Base-by-base conservation (phyloP, 2,113 vertebrate genomes). In the Epinephelus cyanopodus region DNA sequence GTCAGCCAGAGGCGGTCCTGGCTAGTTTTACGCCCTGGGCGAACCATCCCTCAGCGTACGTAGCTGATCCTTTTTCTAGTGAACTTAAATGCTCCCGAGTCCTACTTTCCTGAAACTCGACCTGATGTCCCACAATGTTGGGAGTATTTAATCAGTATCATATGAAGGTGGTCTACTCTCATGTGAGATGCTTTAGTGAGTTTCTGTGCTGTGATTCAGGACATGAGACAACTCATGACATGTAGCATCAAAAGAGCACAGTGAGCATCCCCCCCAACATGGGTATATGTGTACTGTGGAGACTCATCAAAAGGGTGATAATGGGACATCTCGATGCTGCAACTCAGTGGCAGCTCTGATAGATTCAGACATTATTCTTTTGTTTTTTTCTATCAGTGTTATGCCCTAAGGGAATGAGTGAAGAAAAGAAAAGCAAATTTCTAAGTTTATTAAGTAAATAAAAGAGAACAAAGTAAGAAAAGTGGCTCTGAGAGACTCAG, bases 111-210 rank as follows among this genome's bases (percentile, higher is more conserved):
- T 61, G 42, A 52, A 42, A 33, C 53, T 48, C 39, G 45, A 27
- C 23, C 45, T 39, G 39, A 74, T 61, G 23, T 70, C 47, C 27
- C 17, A 14, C 56, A 50, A 45, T 60, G 50, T 27, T 25, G 48
- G 25, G 33, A 56, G 62, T 67, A 45, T 83, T 71, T 90, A 84
- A 92, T 90, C 17, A 37, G 42, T 78, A 75, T 89, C 86, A 87
- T 82, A 84, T 86, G 86, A 84, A 74, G 50, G 56, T 69, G 29
- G 52, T 7, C 15, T 5, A 1, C 60, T 60, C 77, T 90, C 89
- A 84, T 84, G 88, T 88, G 89, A 92, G 78, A 80, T 25, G 56
- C 23, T 77, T 83, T 81, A 88, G 47, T 66, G 57, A 70, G 58
- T 61, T 63, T 65, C 63, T 72, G 58, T 8, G 23, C 17, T 39